Evolutionary conservation across 2,113 vertebrate genomes (phyloP).

Genomic region (Struthio camelus): DNA sequence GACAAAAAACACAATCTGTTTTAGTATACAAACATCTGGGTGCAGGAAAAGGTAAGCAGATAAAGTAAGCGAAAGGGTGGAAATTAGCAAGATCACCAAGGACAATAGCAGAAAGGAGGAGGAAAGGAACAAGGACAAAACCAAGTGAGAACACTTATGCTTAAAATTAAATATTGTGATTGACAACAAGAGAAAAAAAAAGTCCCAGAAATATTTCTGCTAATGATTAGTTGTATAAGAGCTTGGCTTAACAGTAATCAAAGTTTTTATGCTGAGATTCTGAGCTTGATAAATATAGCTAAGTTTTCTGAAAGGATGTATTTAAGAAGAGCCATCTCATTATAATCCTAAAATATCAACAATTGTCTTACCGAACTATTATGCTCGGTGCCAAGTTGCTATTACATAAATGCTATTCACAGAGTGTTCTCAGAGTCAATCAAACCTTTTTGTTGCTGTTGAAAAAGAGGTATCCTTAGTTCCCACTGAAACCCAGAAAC

Average conservation of each 20-base stretch:
- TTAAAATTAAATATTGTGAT: not conserved
- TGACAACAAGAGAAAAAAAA: not conserved
- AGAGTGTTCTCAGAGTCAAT: not conserved
- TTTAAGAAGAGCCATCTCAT: not conserved
- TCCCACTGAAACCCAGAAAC: not conserved
- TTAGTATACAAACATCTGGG: not conserved
- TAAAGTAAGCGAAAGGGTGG: not conserved
- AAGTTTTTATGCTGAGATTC: constrained; percentile 1
- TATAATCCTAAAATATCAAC: constrained; percentile 3
- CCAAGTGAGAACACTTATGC: not conserved
- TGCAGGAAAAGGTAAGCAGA: not conserved
- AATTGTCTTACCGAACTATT: constrained; percentile 18
- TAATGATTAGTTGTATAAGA: not conserved
- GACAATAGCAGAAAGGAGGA: not conserved
- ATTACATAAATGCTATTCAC: not conserved
- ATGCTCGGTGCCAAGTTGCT: not conserved
- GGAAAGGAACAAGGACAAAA: not conserved
- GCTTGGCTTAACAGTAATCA: not conserved
- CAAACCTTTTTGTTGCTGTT: not conserved
- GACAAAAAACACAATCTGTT: not conserved
- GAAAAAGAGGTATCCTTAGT: not conserved
- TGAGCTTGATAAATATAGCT: not conserved
- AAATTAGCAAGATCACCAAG: not conserved
- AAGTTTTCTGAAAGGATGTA: not conserved
- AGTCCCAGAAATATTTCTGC: constrained; percentile 28